These are phyloP conservation scores for Lepidocyrtinus sp. DNA, from an alignment of 2,888 invertebrate species.

Conservation along the genomic window DNA sequence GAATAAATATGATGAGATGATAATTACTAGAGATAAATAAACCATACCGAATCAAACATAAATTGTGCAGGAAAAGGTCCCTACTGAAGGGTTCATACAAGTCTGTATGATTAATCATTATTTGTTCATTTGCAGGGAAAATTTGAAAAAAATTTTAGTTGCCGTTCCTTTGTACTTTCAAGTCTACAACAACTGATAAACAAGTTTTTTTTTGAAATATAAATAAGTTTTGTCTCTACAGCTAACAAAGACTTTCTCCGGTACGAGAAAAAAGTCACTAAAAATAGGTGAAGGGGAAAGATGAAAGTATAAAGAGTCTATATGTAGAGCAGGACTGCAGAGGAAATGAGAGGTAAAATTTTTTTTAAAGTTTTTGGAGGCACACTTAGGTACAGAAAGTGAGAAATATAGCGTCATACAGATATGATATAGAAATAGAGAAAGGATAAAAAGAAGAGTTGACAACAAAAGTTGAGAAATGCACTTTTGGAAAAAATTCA, in stretches of 20 bases:
- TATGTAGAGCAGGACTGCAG: too few species aligned
- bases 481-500: too few species aligned
- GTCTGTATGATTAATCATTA: too few species aligned
- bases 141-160: too few species aligned
- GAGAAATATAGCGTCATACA: too few species aligned
- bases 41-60: too few species aligned
- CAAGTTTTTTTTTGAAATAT: background rate
- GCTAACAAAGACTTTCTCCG: constrained; percentile 21
- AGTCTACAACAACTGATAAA: constrained; percentile 10
- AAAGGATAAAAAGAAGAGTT: too few species aligned
- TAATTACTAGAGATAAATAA: constrained; percentile 32
- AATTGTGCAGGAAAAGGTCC: constrained; percentile 58
- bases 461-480: too few species aligned
- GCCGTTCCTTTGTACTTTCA: too few species aligned
- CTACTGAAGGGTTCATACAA: constrained; percentile 51
- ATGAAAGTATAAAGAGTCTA: constrained; percentile 16
- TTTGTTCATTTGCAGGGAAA: too few species aligned
- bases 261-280: background rate
- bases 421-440: too few species aligned
- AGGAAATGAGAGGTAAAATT: constrained; percentile 29
- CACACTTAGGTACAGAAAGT: constrained; percentile 3
- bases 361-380: constrained; percentile 17
- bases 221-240: background rate
- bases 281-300: constrained; percentile 12
- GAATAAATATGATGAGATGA: constrained; percentile 33